Evolutionary conservation across 1,140 invertebrate species (phyloP).

Genomic region (Eubasilissa regina): DNA sequence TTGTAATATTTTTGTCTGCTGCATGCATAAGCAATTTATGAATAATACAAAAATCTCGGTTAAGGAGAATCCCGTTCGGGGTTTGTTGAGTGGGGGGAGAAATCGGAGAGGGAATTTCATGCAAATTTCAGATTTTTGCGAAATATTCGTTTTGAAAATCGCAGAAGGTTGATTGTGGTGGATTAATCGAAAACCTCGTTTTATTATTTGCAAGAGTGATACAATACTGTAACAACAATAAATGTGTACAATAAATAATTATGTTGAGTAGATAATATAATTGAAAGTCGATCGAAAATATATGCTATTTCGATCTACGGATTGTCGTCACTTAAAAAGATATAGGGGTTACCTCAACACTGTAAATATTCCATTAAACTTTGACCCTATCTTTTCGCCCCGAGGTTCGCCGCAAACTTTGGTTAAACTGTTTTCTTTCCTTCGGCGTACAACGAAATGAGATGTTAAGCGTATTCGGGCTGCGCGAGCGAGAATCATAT

Average conservation of each 20-base stretch:
- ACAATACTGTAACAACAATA: neutral
- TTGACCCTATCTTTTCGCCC: slow-evolving; percentile 24
- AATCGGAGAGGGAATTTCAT: neutral
- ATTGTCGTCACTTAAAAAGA: slow-evolving; percentile 1
- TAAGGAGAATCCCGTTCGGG: slow-evolving; percentile 32
- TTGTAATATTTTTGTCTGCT: slow-evolving; percentile 74
- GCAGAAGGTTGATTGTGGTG: neutral
- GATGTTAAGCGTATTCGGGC: slow-evolving; percentile 59
- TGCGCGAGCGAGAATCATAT: slow-evolving; percentile 62
- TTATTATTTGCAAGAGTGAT: neutral
- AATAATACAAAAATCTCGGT: slow-evolving; percentile 70
- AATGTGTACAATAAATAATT: neutral
- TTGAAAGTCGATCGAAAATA: neutral
- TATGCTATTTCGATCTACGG: neutral
- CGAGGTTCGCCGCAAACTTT: slow-evolving; percentile 61
- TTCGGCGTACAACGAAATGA: slow-evolving; percentile 63
- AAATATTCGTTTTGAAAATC: neutral
- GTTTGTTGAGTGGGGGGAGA: slow-evolving; percentile 5
- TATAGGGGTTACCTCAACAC: neutral
- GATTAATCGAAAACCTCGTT: neutral
- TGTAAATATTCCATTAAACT: slow-evolving; percentile 44
- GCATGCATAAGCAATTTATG: slow-evolving; percentile 74
- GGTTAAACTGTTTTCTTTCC: slow-evolving; percentile 69
- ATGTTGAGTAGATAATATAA: neutral
- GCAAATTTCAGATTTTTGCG: neutral